Evolutionary conservation across 2,797 vertebrate genomes (phyloP).

Genomic region (Podarcis siculus): DNA sequence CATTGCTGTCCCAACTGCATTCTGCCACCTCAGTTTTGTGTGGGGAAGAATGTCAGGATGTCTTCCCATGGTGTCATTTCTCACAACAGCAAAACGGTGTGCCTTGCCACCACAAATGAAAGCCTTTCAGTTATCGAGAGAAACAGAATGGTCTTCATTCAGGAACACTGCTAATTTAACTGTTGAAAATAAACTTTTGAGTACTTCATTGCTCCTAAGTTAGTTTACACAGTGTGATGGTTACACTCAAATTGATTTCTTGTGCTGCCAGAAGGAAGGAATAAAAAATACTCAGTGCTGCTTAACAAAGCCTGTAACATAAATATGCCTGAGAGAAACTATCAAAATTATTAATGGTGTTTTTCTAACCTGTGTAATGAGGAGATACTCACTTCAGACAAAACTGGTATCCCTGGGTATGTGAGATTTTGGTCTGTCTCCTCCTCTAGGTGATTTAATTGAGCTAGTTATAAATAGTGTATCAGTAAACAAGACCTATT

Average conservation of each 20-base stretch:
- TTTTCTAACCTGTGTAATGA: slow-evolving; percentile 47
- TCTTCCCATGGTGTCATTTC: neutral
- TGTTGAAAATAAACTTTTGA: slow-evolving; percentile 26
- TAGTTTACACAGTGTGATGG: neutral
- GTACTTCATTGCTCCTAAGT: neutral
- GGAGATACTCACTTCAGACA: slow-evolving; percentile 51
- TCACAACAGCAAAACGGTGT: neutral
- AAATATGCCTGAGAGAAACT: slow-evolving; percentile 9
- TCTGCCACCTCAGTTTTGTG: neutral
- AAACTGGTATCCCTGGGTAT: slow-evolving; percentile 11
- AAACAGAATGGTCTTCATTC: neutral
- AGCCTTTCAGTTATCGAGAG: neutral
- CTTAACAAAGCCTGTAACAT: neutral
- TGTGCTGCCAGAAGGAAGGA: neutral
- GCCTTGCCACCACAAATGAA: neutral
- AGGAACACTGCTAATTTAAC: slow-evolving; percentile 10
- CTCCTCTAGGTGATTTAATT: slow-evolving; percentile 56
- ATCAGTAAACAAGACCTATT: slow-evolving; percentile 71
- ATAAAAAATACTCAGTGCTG: neutral
- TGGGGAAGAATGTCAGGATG: neutral
- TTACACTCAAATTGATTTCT: neutral
- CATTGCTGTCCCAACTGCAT: neutral
- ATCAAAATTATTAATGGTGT: slow-evolving; percentile 52
- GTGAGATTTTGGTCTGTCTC: slow-evolving; percentile 7
- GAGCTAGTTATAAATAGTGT: slow-evolving; percentile 69